Conservation (phyloP, 1,140 invertebrate genomes). For the Drosophila parvula region DNA sequence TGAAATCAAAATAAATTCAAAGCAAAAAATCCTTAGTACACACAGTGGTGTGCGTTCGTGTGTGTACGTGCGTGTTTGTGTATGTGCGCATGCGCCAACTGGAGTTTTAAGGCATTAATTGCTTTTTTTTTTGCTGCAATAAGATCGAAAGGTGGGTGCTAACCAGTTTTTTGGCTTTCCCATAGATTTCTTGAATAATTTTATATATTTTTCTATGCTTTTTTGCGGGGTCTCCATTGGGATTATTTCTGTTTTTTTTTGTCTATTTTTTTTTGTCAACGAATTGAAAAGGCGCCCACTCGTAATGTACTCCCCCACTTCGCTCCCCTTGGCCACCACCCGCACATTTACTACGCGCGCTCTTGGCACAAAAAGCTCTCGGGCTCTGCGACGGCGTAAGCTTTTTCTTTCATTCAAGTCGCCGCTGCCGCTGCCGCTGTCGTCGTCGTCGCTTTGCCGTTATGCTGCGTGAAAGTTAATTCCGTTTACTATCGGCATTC, state of each 20-base stretch:
- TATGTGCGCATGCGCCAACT: slow-evolving; percentile 68
- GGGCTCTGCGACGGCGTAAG: slow-evolving; percentile 66
- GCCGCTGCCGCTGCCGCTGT: slow-evolving; percentile 62
- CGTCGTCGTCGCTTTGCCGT: slow-evolving; percentile 56
- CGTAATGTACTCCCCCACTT: neutral
- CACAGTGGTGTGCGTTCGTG: slow-evolving; percentile 42
- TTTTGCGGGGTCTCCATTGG: slow-evolving; percentile 3
- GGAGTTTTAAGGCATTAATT: slow-evolving; percentile 66
- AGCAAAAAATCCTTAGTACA: slow-evolving; percentile 74
- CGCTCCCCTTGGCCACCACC: slow-evolving; percentile 40
- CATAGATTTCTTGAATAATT: neutral
- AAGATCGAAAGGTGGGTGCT: slow-evolving; percentile 43
- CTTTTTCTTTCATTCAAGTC: slow-evolving; percentile 82
- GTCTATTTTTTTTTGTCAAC: slow-evolving; percentile 1
- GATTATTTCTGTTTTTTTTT: neutral
- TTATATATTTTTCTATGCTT: neutral
- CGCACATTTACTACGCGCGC: slow-evolving; percentile 80
- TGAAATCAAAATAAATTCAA: slow-evolving; percentile 73
- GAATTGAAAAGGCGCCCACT: slow-evolving; percentile 11
- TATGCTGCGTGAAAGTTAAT: slow-evolving; percentile 80
- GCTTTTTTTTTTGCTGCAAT: slow-evolving; percentile 35
- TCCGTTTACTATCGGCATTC: slow-evolving; percentile 81
- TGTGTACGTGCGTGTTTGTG: slow-evolving; percentile 17
- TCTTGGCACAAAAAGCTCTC: slow-evolving; percentile 67
- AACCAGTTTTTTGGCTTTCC: slow-evolving; percentile 14